A percentile compares a stretch with the other conserved stretches of the same genome.
Evolutionary conservation across 2,797 vertebrate genomes (phyloP).

Genomic region (Carcharodon carcharias): DNA sequence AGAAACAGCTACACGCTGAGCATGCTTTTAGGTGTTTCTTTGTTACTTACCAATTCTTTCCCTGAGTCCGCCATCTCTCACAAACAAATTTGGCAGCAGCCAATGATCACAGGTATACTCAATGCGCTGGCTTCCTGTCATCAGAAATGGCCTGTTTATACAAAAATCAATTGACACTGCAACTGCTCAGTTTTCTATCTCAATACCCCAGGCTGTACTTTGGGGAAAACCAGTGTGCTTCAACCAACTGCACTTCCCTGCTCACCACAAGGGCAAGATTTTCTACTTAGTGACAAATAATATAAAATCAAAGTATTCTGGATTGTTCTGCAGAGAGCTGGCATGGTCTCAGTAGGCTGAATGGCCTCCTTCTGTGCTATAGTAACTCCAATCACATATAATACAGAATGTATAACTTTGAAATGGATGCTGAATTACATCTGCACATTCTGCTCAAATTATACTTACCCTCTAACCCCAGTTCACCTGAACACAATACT

Average conservation of each 20-base stretch:
- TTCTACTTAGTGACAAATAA: not conserved
- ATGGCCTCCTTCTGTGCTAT: not conserved
- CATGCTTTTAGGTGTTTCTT: not conserved
- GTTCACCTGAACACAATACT: not conserved
- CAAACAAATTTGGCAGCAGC: not conserved
- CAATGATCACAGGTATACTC: not conserved
- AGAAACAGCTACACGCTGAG: not conserved
- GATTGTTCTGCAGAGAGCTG: not conserved
- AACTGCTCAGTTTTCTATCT: not conserved
- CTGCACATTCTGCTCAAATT: not conserved
- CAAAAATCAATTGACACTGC: not conserved
- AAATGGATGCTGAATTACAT: not conserved
- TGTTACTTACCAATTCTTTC: conserved; percentile 28
- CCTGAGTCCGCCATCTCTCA: not conserved
- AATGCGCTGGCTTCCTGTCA: not conserved
- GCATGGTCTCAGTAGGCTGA: too few species aligned
- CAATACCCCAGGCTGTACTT: not conserved
- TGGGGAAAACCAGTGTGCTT: not conserved
- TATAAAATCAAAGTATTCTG: not conserved
- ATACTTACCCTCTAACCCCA: not conserved
- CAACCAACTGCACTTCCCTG: not conserved
- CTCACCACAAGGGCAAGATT: not conserved
- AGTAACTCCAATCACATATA: not conserved
- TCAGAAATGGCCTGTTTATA: not conserved
- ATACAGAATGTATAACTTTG: not conserved